These are phyloP conservation scores for Oasisia sp. DNA, from an alignment of 2,888 invertebrate species.

Conservation along the genomic window DNA sequence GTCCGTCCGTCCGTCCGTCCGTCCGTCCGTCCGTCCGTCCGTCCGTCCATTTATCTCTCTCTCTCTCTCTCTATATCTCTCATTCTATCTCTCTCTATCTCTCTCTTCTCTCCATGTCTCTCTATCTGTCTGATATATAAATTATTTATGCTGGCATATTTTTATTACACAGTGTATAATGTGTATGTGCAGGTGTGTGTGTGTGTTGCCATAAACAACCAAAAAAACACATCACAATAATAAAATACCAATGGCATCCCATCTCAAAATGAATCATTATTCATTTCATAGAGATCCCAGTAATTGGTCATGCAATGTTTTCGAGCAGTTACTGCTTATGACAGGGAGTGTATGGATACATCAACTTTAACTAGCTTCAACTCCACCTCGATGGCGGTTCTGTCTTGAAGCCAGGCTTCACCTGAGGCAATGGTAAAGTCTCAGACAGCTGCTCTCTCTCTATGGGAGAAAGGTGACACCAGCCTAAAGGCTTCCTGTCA, in stretches of 20 bases:
- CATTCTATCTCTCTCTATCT: too few relatives aligned
- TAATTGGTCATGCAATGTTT: not conserved
- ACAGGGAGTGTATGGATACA: not conserved
- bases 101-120: too few relatives aligned
- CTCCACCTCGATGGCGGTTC: not conserved
- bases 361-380: not conserved
- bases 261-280: not conserved
- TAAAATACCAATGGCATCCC: not conserved
- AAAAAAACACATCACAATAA: too few relatives aligned
- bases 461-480: not conserved
- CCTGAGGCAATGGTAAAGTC: not conserved
- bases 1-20: too few relatives aligned
- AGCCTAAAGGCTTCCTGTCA: constrained; percentile 17
- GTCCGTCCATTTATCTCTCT: too few relatives aligned
- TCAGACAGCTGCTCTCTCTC: not conserved
- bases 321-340: not conserved
- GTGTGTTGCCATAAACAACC: too few relatives aligned
- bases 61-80: too few relatives aligned
- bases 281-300: not conserved
- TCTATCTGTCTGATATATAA: too few relatives aligned
- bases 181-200: too few relatives aligned
- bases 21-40: too few relatives aligned
- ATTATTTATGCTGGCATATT: too few relatives aligned
- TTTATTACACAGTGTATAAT: too few relatives aligned
- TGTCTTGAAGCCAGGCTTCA: not conserved